A percentile compares a stretch with the other conserved stretches of the same genome.
Evolutionary conservation across 2,113 vertebrate species (phyloP).

Genomic region (Sciurus niger): DNA sequence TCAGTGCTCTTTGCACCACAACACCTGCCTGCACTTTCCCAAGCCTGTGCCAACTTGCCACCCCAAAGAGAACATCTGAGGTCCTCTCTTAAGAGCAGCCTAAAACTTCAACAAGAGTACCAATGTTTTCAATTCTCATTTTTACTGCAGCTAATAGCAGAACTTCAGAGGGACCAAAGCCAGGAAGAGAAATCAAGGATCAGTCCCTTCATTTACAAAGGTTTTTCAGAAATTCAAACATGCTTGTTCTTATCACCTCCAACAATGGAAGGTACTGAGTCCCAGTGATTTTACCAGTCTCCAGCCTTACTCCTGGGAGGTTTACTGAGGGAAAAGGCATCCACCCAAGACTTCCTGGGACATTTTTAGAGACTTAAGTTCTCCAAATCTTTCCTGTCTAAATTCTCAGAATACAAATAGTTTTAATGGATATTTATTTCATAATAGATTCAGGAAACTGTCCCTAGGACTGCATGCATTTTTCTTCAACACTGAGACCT

Average conservation of each 20-base stretch:
- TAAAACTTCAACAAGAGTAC: neutral
- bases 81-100: constrained; percentile 3
- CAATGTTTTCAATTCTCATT: neutral
- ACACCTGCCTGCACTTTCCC: neutral
- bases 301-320: neutral
- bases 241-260: neutral
- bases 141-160: constrained; percentile 23
- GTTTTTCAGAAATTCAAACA: neutral
- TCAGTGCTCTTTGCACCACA: neutral
- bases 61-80: neutral
- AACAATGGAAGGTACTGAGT: neutral
- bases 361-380: neutral
- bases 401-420: constrained; percentile 11
- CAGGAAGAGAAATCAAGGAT: neutral
- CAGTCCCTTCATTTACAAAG: neutral
- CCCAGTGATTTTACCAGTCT: neutral
- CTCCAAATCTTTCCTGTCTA: constrained; percentile 13
- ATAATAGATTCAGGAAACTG: neutral
- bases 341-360: neutral
- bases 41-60: neutral
- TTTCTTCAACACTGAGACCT: neutral
- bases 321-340: neutral
- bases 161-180: neutral
- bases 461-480: neutral
- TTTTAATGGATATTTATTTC: constrained; percentile 47